Base-by-base conservation (phyloP, 2,888 invertebrate species). In the Blastobasis lacticolella region DNA sequence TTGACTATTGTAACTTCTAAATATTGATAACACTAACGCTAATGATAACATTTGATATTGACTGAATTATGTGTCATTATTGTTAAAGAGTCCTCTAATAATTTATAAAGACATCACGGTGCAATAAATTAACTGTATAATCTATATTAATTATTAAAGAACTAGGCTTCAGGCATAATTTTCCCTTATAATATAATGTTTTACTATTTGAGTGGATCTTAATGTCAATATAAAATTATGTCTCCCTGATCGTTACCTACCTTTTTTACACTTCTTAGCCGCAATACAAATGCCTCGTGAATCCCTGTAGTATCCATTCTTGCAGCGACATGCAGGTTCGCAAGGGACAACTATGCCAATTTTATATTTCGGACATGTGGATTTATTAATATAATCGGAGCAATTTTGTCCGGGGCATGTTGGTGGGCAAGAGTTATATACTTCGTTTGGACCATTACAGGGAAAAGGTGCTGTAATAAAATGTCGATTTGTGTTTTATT, bases 381-480 rank as follows among this genome's bases (percentile, higher is more conserved):
- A 5, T 5, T 56, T 52, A 45, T 54, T 54, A 23, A 58, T 46
- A 46, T 58, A 58, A 38, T 55, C 58, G 0, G 47, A 23, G 41
- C 61, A 61, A 1, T 52, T 49, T 38, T 61, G 51, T 10, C 59
- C 59, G 1, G 59, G 59, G 38, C 59, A 59, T 3, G 6, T 10
- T 0, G 49, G 42, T 10, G 59, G 54, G 41, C 61, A 61, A 8
- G 50, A 6, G 23, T 52, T 40, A 36, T 56, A 58, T 45, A 51
- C 54, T 48, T 61, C 61, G n/a, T 60, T 60, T 8, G 45, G 49
- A 5, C 52, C 44, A n/a, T 54, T 38, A 38, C 60, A 60, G n/a
- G 46, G 5, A 47, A 58, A 60, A 9, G 55, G 54, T 37, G 58
- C 60, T 60, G 51, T 10, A 55, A 56, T 38, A 23, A 23, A 49